Conservation (phyloP, 1,140 invertebrate species). For the Forficula auricularia region DNA sequence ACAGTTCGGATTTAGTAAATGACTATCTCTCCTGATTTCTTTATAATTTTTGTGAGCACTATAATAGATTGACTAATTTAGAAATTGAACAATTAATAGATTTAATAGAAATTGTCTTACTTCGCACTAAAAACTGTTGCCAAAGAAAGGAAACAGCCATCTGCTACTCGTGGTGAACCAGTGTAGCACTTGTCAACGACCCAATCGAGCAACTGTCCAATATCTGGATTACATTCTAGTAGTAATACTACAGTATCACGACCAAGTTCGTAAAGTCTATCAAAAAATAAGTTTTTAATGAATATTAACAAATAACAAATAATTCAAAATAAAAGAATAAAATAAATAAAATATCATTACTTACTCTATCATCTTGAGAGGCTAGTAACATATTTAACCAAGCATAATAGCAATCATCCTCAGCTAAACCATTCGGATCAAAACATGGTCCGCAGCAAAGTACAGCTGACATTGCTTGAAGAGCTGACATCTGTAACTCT, state of each 20-base stretch:
- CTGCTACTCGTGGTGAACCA: slow-evolving; percentile 69
- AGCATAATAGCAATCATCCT: slow-evolving; percentile 73
- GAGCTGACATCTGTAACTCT: slow-evolving; percentile 43
- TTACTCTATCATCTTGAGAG: slow-evolving; percentile 74
- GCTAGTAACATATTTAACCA: slow-evolving; percentile 84
- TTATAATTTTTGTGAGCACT: too few species aligned
- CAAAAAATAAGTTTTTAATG: slow-evolving; percentile 10
- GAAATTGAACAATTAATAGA: too few species aligned
- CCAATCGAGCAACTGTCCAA: slow-evolving; percentile 86
- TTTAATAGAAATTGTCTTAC: too few species aligned
- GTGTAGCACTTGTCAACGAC: slow-evolving; percentile 95
- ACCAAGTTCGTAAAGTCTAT: slow-evolving; percentile 73
- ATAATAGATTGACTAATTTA: too few species aligned
- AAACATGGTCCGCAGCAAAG: slow-evolving; percentile 91
- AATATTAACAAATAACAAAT: too few species aligned
- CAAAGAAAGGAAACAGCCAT: slow-evolving; percentile 86
- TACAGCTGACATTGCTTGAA: slow-evolving; percentile 83
- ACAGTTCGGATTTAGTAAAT: too few species aligned
- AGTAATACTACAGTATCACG: slow-evolving; percentile 86
- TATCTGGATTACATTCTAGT: slow-evolving; percentile 90
- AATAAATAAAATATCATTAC: background rate
- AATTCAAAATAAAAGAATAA: background rate
- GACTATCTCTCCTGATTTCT: too few species aligned
- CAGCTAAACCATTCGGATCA: slow-evolving; percentile 64
- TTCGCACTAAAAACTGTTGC: slow-evolving; percentile 90